Conservation (phyloP, 2,113 vertebrate genomes). For the Hippocampus comes region DNA sequence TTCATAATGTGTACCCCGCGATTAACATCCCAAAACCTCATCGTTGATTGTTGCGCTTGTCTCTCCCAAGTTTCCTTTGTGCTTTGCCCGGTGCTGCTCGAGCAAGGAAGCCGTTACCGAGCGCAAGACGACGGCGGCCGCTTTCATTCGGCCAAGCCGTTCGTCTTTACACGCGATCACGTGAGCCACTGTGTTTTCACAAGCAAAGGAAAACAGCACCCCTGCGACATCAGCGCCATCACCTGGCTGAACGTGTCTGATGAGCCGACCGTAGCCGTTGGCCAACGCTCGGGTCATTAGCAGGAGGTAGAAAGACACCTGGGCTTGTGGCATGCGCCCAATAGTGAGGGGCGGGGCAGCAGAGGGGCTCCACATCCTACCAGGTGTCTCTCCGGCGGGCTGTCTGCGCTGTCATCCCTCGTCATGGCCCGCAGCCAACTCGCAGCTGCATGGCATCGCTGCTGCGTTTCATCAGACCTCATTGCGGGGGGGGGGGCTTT, state of each 20-base stretch:
- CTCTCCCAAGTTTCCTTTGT: constrained; percentile 28
- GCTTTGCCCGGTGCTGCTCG: constrained; percentile 35
- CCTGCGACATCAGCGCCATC: constrained; percentile 3
- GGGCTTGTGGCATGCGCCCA: constrained; percentile 39
- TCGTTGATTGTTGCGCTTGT: constrained; percentile 36
- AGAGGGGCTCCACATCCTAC: constrained; percentile 3
- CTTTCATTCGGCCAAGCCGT: constrained; percentile 36
- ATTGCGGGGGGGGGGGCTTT: constrained; percentile 16
- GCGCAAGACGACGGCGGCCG: constrained; percentile 41
- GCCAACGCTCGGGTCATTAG: constrained; percentile 31
- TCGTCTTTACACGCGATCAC: constrained; percentile 51
- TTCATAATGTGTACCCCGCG: not conserved
- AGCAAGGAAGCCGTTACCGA: constrained; percentile 55
- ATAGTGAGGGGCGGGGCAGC: constrained; percentile 13
- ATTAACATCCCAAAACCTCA: not conserved
- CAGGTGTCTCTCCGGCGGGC: constrained; percentile 54
- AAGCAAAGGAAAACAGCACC: constrained; percentile 33
- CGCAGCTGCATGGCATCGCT: constrained; percentile 20
- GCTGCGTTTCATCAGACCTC: constrained; percentile 52
- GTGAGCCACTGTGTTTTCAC: constrained; percentile 46
- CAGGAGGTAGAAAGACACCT: constrained; percentile 51
- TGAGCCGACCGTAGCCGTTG: constrained; percentile 26
- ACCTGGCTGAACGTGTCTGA: constrained; percentile 10
- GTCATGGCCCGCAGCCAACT: constrained; percentile 22
- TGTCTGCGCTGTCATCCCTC: constrained; percentile 47